A percentile compares a stretch with the other conserved stretches of the same genome.
Evolutionary conservation across 2,888 invertebrate species (phyloP).

Genomic region (Biston betularia): DNA sequence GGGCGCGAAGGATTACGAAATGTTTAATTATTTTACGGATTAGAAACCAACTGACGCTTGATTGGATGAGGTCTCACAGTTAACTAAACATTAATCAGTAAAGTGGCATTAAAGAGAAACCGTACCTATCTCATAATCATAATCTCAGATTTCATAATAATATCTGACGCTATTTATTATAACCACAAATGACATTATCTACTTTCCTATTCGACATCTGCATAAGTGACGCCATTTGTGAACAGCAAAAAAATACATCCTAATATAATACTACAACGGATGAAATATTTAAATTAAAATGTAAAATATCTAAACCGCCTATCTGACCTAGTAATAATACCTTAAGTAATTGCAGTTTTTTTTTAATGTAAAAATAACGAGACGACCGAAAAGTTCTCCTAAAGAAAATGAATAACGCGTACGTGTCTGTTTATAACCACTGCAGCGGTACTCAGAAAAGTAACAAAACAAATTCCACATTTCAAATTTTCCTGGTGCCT

Average conservation of each 20-base stretch:
- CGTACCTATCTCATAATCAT: not conserved
- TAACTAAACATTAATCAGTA: conserved; percentile 5
- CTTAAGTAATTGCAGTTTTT: no score
- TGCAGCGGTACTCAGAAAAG: no score
- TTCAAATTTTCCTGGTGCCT: no score
- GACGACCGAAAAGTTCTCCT: no score
- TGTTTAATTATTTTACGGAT: conserved; percentile 17
- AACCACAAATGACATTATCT: not conserved
- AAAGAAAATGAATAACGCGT: no score
- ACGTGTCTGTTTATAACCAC: no score
- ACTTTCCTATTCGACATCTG: no score
- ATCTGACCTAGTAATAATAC: no score
- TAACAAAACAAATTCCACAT: no score
- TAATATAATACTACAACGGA: not conserved
- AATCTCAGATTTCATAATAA: not conserved
- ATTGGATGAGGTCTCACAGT: conserved; percentile 7
- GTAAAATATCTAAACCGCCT: no score
- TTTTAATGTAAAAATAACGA: no score
- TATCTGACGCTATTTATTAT: not conserved
- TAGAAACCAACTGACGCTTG: conserved; percentile 13
- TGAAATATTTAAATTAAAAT: no score
- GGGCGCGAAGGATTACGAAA: conserved; percentile 16
- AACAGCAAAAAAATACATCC: not conserved
- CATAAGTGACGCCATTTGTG: not conserved
- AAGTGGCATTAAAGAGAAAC: conserved; percentile 6